A percentile compares a stretch with the other conserved stretches of the same genome.
Conservation (phyloP, 2,888 invertebrate species). For the Ernsta delagoae region DNA sequence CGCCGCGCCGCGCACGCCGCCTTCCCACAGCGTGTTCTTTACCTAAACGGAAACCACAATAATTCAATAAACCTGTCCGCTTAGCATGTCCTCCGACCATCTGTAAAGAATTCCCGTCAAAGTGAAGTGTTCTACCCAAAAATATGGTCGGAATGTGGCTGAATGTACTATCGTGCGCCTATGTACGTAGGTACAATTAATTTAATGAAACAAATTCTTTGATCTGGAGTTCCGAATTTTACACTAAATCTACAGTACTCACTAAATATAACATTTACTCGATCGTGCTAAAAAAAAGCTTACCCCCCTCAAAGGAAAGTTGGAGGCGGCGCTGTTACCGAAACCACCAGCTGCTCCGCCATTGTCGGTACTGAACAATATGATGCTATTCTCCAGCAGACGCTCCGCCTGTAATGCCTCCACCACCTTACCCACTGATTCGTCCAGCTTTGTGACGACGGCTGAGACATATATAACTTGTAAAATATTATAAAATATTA, state of each 20-base stretch:
- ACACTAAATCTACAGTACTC: too few species aligned
- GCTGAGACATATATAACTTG: constrained; percentile 49
- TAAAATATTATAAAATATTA: too few species aligned
- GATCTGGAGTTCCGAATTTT: too few species aligned
- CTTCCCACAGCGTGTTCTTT: constrained; percentile 97
- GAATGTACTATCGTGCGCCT: too few species aligned
- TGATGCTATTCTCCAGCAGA: constrained; percentile 91
- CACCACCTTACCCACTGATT: constrained; percentile 93
- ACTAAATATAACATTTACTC: too few species aligned
- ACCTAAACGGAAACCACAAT: constrained; percentile 79
- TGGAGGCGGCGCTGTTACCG: constrained; percentile 93
- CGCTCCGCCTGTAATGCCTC: constrained; percentile 86
- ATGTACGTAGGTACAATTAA: too few species aligned
- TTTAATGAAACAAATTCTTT: too few species aligned
- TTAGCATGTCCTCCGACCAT: too few species aligned
- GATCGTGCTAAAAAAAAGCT: constrained; percentile 41
- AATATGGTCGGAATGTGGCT: too few species aligned
- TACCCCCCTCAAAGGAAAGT: constrained; percentile 92
- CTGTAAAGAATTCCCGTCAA: too few species aligned
- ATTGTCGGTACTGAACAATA: constrained; percentile 96
- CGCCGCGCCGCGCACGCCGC: constrained; percentile 93
- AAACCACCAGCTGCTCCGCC: constrained; percentile 94
- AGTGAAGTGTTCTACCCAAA: too few species aligned
- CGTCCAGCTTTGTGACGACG: constrained; percentile 95
- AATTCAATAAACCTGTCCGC: too few species aligned